Base-by-base conservation (phyloP, 2,113 vertebrate genomes). In the Tauraco erythrolophus region DNA sequence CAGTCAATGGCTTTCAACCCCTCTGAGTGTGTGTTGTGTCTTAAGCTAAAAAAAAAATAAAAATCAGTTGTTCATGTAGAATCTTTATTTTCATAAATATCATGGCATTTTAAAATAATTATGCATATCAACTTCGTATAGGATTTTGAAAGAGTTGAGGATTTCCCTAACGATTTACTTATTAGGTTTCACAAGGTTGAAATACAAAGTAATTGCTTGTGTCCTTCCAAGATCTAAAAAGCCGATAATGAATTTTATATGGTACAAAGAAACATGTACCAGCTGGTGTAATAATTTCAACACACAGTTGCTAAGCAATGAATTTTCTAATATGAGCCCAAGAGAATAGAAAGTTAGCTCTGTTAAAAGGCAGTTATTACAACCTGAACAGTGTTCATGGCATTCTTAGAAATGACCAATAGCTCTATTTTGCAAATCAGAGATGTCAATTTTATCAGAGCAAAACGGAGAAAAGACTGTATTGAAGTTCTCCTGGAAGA, bases 41-140 rank as follows among this genome's bases (percentile, higher is more conserved):
- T 72, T 93, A 95, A 97, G 92, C 92, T 92, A 97, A 96, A 89
- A 97, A 95, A 98, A 96, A 87, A 60, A n/a, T n/a, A n/a, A 94
- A 92, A 96, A 91, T 66, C 57, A 53, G 27, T 83, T 91, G 68
- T 75, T 58, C 11, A 4, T 30, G 70, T 62, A 95, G 64, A 94
- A 57, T 33, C 30, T 79, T 90, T 97, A 89, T 97, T 95, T 96
- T 94, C 83, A 92, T 86, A 96, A 97, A 70, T 69, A 96, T 78
- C 66, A 77, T 41, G 68, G 48, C 83, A 93, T 84, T 94, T 92
- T 30, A 68, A 93, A 92, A 68, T 71, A 89, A 76, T 92, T 81
- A 87, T 48, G 54, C 10, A 5, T 50, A 84, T 58, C 0, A 0
- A 62, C 65, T 95, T 96, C 94, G 61, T 24, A 27, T 24, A 57